These are phyloP conservation scores for Andricus curvator DNA, from an alignment of 2,888 invertebrate species.

Conservation along the genomic window DNA sequence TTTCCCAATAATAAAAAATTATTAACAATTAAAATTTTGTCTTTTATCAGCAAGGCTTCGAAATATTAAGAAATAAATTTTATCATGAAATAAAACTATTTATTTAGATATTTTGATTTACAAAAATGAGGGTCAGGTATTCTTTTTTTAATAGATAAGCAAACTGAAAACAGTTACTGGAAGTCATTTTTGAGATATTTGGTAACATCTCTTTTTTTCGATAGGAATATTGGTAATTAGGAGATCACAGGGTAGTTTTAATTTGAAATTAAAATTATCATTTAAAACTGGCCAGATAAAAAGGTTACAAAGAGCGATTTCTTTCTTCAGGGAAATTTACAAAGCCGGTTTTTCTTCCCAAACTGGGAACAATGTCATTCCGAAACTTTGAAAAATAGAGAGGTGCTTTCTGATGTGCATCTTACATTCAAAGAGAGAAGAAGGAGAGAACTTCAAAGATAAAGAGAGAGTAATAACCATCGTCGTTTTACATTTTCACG, in stretches of 20 bases:
- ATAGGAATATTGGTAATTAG: no score
- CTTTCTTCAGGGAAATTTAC: conserved; percentile 11
- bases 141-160: no score
- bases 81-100: no score
- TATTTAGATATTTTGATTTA: no score
- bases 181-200: no score
- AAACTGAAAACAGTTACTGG: no score
- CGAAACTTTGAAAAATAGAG: conserved; percentile 20
- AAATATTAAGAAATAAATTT: no score
- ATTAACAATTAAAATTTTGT: no score
- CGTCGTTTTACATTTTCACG: conserved; percentile 8
- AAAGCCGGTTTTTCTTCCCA: neutral
- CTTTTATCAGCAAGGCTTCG: no score
- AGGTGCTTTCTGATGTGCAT: conserved; percentile 6
- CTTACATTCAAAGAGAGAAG: conserved; percentile 22
- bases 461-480: conserved; percentile 15
- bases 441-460: conserved; percentile 3
- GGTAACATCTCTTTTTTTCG: no score
- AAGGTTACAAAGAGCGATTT: conserved; percentile 7
- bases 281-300: neutral
- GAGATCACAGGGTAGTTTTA: neutral
- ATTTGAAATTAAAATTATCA: neutral
- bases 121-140: no score
- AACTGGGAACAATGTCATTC: conserved; percentile 6
- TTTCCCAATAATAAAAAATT: no score